Conservation (phyloP, 2,888 invertebrate genomes). For the Cartodere bifasciata region DNA sequence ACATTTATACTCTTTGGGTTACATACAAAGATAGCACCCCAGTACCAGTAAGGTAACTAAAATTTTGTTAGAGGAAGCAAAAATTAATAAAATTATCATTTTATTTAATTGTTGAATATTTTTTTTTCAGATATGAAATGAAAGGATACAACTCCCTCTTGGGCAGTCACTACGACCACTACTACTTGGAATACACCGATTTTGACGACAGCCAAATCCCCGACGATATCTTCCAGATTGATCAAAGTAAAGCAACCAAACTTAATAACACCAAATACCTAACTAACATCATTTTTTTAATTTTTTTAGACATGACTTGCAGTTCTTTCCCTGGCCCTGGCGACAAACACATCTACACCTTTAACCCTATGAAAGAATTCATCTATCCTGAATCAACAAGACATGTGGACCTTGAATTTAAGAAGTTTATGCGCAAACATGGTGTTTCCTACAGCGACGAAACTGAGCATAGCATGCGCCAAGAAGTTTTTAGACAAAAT, state of each 20-base stretch:
- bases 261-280: slow-evolving; percentile 1
- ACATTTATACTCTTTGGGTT: slow-evolving; percentile 83
- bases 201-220: slow-evolving; percentile 54
- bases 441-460: slow-evolving; percentile 50
- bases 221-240: slow-evolving; percentile 54
- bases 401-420: slow-evolving; percentile 66
- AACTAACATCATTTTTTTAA: too few species aligned
- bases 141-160: slow-evolving; percentile 80
- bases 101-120: too few species aligned
- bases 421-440: slow-evolving; percentile 61
- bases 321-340: slow-evolving; percentile 81
- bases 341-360: slow-evolving; percentile 58
- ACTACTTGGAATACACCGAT: slow-evolving; percentile 68
- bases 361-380: slow-evolving; percentile 91
- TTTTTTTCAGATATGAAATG: slow-evolving; percentile 73
- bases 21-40: slow-evolving; percentile 50
- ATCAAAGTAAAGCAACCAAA: slow-evolving; percentile 40
- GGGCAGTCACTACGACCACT: slow-evolving; percentile 95
- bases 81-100: slow-evolving; percentile 1
- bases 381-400: slow-evolving; percentile 54
- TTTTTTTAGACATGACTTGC: slow-evolving; percentile 50
- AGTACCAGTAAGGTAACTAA: slow-evolving; percentile 49
- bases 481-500: slow-evolving; percentile 77
- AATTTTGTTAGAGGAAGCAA: too few species aligned
- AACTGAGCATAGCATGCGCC: slow-evolving; percentile 54